A percentile compares a stretch with the other conserved stretches of the same genome.
Evolutionary conservation across 2,888 invertebrate species (phyloP).

Genomic region (Aromia moschata): DNA sequence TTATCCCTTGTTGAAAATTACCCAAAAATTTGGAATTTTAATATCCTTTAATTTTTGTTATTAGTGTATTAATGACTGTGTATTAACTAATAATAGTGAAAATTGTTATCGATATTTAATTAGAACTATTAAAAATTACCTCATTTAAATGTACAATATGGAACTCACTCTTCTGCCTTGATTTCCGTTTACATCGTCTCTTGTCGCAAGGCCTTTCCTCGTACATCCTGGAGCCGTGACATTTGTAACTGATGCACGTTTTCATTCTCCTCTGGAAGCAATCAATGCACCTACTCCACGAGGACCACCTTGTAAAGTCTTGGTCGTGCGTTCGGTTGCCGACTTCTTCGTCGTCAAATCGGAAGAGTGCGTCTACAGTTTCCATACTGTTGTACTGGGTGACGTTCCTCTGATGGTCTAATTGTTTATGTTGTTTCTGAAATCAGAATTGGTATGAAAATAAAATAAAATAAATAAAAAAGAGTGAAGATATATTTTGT

Average conservation of each 20-base stretch:
- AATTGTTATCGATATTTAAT: background rate
- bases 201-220: slow-evolving; percentile 61
- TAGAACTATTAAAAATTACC: slow-evolving; percentile 39
- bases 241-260: slow-evolving; percentile 65
- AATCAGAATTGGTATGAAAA: too few relatives aligned
- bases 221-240: slow-evolving; percentile 54
- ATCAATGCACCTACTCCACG: slow-evolving; percentile 58
- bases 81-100: background rate
- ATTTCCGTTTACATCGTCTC: slow-evolving; percentile 60
- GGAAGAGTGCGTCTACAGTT: slow-evolving; percentile 5
- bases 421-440: background rate
- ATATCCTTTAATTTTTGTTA: too few relatives aligned
- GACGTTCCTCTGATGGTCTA: slow-evolving; percentile 12
- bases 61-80: too few relatives aligned
- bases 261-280: slow-evolving; percentile 80
- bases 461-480: too few relatives aligned
- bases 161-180: slow-evolving; percentile 56
- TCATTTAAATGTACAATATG: slow-evolving; percentile 53
- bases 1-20: too few relatives aligned
- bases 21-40: too few relatives aligned
- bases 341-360: background rate
- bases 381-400: slow-evolving; percentile 14
- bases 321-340: slow-evolving; percentile 14
- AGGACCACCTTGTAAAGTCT: slow-evolving; percentile 52
- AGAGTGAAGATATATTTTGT: too few relatives aligned